phyloP scores from a whole-genome alignment of 2,113 vertebrate species.

The Boleophthalmus pectinirostris region DNA sequence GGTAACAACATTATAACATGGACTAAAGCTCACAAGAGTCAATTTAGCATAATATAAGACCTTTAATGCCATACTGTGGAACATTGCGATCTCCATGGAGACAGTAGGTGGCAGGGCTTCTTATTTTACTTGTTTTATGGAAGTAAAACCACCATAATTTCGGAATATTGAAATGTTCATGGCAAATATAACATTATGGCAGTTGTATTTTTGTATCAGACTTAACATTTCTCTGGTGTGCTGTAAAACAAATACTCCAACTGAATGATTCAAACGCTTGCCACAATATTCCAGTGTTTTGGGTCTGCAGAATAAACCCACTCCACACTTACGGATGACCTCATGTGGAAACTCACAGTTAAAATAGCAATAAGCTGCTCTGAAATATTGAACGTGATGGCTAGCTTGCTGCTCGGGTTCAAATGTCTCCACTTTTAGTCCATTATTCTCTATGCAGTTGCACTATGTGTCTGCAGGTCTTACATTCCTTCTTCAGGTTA shows the following conservation, averaged over 20 bases:
- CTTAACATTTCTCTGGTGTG: background rate
- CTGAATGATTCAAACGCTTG: background rate
- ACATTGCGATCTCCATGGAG: too few species aligned
- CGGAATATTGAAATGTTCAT: too few species aligned
- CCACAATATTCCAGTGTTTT: slow-evolving; percentile 5
- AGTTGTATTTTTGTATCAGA: background rate
- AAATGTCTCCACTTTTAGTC: background rate
- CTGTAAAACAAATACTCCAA: background rate
- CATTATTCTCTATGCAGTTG: too few species aligned
- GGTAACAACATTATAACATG: too few species aligned
- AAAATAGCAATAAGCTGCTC: background rate
- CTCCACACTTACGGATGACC: background rate
- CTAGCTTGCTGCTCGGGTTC: background rate
- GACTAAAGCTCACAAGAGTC: too few species aligned
- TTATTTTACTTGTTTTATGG: too few species aligned
- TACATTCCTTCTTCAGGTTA: slow-evolving; percentile 70
- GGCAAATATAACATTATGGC: too few species aligned
- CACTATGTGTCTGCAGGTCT: slow-evolving; percentile 52
- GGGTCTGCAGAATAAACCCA: slow-evolving; percentile 4
- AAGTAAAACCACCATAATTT: too few species aligned
- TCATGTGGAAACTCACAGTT: slow-evolving; percentile 24
- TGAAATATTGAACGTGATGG: background rate
- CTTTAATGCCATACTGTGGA: too few species aligned
- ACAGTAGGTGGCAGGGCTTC: too few species aligned
- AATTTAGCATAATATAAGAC: too few species aligned